Evolutionary conservation across 2,113 vertebrate genomes (phyloP).

Genomic region (Clarias magur): DNA sequence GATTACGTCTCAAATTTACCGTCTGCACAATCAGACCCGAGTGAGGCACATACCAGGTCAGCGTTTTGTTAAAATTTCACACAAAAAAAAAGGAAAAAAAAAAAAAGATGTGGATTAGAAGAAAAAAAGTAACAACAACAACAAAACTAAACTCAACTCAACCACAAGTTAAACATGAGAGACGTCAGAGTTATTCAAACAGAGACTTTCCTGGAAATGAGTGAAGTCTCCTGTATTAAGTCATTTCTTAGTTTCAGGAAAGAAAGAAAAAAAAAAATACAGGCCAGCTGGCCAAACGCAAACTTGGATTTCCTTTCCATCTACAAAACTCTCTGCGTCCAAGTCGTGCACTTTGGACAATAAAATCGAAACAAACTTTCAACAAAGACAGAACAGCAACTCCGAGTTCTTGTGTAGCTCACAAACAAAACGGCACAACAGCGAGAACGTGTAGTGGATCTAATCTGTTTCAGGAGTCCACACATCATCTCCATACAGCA

Average conservation of each 20-base stretch:
- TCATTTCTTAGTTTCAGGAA: constrained; percentile 15
- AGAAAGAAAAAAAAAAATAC: not conserved
- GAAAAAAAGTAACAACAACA: not conserved
- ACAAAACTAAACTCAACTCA: not conserved
- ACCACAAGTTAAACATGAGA: not conserved
- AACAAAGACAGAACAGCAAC: no score
- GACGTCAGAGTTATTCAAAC: constrained; percentile 13
- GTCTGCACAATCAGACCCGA: not conserved
- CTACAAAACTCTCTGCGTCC: not conserved
- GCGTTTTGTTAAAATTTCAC: not conserved
- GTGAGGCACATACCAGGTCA: not conserved
- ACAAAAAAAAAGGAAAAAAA: no score
- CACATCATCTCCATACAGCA: not conserved
- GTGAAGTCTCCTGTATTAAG: constrained; percentile 15
- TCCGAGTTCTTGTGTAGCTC: not conserved
- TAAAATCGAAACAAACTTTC: not conserved
- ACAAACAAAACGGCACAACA: not conserved
- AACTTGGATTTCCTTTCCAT: constrained; percentile 16
- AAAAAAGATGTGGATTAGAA: no score
- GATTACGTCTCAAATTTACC: not conserved
- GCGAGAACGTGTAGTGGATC: not conserved
- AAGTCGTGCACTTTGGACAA: not conserved
- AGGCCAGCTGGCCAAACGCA: constrained; percentile 30
- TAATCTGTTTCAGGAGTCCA: not conserved
- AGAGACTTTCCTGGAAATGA: constrained; percentile 38